These are phyloP conservation scores for Meteorus colon DNA, from an alignment of 2,888 invertebrate genomes.

Conservation along the genomic window DNA sequence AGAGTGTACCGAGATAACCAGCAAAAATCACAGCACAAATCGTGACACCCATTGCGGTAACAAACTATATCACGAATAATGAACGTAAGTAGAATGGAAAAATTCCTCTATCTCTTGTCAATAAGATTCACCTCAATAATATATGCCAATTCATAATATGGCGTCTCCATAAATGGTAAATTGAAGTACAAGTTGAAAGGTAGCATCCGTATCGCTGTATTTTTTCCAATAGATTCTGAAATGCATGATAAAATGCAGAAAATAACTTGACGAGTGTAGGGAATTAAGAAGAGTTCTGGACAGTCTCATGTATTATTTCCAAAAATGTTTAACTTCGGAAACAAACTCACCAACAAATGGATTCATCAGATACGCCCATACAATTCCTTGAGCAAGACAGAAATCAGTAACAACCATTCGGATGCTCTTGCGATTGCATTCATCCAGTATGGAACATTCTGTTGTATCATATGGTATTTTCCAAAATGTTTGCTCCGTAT, in stretches of 20 bases:
- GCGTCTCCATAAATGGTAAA: slow-evolving; percentile 50
- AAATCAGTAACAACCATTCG: not conserved
- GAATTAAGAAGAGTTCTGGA: too few species aligned
- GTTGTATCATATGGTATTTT: slow-evolving; percentile 45
- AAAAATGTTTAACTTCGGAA: not conserved
- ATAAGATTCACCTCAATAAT: slow-evolving; percentile 47
- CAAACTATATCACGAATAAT: slow-evolving; percentile 32
- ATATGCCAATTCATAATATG: slow-evolving; percentile 55
- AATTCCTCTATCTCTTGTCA: not conserved
- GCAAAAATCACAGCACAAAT: slow-evolving; percentile 43
- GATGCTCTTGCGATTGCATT: slow-evolving; percentile 19
- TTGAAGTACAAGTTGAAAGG: slow-evolving; percentile 56
- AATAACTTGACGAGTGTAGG: not conserved
- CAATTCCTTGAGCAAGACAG: not conserved
- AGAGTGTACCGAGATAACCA: slow-evolving; percentile 49
- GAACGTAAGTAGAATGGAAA: too few species aligned
- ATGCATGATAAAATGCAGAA: not conserved
- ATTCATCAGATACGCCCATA: not conserved
- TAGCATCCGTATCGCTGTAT: slow-evolving; percentile 54
- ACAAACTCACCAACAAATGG: not conserved
- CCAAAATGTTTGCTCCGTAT: slow-evolving; percentile 55
- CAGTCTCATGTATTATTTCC: too few species aligned
- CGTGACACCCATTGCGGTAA: slow-evolving; percentile 34
- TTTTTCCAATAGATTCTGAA: slow-evolving; percentile 51
- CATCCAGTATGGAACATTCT: slow-evolving; percentile 47